Evolutionary conservation across 2,113 vertebrate genomes (phyloP), one percentile per base, ranked within the genome.

Genomic region (Taxidea taxus): DNA sequence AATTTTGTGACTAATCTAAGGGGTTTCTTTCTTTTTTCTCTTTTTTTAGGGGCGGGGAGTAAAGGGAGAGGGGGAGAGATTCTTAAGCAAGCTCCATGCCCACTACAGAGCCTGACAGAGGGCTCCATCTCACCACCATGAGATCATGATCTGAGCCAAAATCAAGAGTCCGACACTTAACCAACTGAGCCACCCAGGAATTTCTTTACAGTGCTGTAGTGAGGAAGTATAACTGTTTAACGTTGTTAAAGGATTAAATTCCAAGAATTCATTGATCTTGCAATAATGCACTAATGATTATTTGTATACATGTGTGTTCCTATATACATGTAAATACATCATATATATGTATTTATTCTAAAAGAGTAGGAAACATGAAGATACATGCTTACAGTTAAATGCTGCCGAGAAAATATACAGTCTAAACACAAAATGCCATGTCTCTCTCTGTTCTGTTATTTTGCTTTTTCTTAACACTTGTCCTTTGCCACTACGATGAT

Each of bases 401-500:
- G 37, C 58, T 70, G 7, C 62, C 68, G 82, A 68, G 34, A 81
- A 93, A 93, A 93, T 47, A 72, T 9, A 18, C 8, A 81, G 29
- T 84, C 60, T 68, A 51, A 93, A 89, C 87, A 51, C 31, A 84
- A 70, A 92, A 95, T 34, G 23, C 23, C 62, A n/a, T 58, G 39
- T 82, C 72, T 70, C 58, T 58, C 54, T 93, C 54, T 62, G 37
- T 25, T 92, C 54, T 78, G 49, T 96, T 96, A 92, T 95, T 92
- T 96, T 90, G 31, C 66, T 87, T 16, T 89, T 83, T 80, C 60
- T 89, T 91, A 87, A 47, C 64, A 70, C 58, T 51, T 87, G 90
- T 85, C 2, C 42, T 96, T 94, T 97, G 80, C 62, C 1, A 49
- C 95, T 62, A 87, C 95, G 97, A 94, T 97, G 97, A 97, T 87